Percentiles rank a stretch among this genome's conserved stretches.
phyloP scores from a whole-genome alignment of 1,140 invertebrate genomes.

The Drosophila chauvacae region DNA sequence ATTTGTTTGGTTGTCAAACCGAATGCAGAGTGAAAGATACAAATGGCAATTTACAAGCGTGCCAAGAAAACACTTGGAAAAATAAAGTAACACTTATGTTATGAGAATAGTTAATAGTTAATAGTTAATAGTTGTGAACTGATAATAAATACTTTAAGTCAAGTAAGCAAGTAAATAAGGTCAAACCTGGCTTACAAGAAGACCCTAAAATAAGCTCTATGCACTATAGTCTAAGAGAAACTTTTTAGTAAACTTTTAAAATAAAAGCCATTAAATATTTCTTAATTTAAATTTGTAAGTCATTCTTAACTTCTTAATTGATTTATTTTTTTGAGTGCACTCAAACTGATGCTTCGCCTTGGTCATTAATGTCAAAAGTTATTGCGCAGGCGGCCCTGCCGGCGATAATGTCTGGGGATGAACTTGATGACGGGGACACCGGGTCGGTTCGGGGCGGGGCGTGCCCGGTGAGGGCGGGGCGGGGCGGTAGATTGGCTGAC shows the following conservation, averaged over 20 bases:
- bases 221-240: too few relatives aligned
- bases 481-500: slow-evolving; percentile 63
- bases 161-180: neutral
- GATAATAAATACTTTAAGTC: neutral
- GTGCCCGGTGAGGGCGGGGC: slow-evolving; percentile 33
- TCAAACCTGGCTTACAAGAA: neutral
- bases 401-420: slow-evolving; percentile 63
- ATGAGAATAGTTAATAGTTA: neutral
- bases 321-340: neutral
- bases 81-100: neutral
- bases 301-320: too few relatives aligned
- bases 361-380: slow-evolving; percentile 82
- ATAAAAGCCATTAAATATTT: neutral
- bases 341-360: slow-evolving; percentile 20
- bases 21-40: slow-evolving; percentile 57
- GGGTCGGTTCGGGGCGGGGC: neutral
- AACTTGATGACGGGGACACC: slow-evolving; percentile 6
- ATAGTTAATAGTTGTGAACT: neutral
- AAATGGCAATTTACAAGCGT: slow-evolving; percentile 76
- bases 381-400: slow-evolving; percentile 68
- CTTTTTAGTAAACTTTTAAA: neutral
- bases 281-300: neutral
- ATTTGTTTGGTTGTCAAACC: slow-evolving; percentile 75
- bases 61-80: slow-evolving; percentile 32
- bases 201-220: neutral